phyloP scores from a whole-genome alignment of 2,797 vertebrate species.

The Syndactyla subalaris region DNA sequence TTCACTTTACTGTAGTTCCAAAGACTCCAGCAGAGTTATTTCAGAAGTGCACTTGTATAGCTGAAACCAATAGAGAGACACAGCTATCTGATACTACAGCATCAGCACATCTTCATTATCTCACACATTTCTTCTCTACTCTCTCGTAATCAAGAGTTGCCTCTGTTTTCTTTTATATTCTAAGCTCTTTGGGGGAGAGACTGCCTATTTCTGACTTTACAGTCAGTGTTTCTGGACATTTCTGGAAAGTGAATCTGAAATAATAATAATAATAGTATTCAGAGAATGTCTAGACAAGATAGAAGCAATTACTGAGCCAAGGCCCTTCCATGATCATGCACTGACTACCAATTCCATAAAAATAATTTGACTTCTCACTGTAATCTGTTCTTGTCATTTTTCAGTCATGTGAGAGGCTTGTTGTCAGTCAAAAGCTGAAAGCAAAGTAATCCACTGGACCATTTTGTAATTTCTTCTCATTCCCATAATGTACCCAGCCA shows the following conservation, averaged over 20 bases:
- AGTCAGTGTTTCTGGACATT: not conserved
- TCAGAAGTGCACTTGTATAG: not conserved
- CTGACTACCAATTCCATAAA: not conserved
- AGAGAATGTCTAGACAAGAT: not conserved
- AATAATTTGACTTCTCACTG: not conserved
- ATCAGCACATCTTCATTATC: not conserved
- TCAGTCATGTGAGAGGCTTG: not conserved
- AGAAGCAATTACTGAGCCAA: not conserved
- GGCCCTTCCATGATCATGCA: not conserved
- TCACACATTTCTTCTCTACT: not conserved
- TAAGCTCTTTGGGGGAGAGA: not conserved
- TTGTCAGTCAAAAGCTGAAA: not conserved
- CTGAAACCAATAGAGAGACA: too few species aligned
- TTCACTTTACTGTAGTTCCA: not conserved
- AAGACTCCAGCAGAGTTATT: not conserved
- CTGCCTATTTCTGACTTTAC: not conserved
- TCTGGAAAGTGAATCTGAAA: not conserved
- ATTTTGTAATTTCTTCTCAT: not conserved
- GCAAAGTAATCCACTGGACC: not conserved
- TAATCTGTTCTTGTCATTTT: not conserved
- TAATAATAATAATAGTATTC: not conserved
- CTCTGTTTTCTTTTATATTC: not conserved
- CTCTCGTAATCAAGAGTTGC: not conserved
- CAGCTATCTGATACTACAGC: not conserved
- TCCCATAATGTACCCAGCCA: not conserved